Conservation (phyloP, 2,797 vertebrate genomes). For the Hozukius guyotensis region DNA sequence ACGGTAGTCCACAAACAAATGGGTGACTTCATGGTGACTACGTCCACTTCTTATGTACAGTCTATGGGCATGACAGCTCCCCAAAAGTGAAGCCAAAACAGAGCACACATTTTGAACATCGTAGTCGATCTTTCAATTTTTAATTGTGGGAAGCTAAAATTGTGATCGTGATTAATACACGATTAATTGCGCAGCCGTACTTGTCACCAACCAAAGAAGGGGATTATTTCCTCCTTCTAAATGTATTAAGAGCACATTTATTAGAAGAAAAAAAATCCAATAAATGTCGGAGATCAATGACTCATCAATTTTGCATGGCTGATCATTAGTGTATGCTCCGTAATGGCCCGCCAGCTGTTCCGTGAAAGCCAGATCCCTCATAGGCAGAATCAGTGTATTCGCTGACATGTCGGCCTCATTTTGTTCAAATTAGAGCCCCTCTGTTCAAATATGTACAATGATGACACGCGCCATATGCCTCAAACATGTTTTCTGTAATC, state of each 20-base stretch:
- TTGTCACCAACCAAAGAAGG: background rate
- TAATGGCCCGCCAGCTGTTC: constrained; percentile 79
- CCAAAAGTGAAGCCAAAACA: too few relatives aligned
- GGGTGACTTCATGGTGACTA: too few relatives aligned
- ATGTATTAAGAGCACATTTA: constrained; percentile 34
- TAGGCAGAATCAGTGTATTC: constrained; percentile 46
- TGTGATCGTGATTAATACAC: too few relatives aligned
- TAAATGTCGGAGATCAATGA: constrained; percentile 66
- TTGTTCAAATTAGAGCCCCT: constrained; percentile 61
- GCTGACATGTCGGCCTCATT: constrained; percentile 53
- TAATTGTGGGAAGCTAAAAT: too few relatives aligned
- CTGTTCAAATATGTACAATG: constrained; percentile 58
- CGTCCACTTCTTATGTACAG: too few relatives aligned
- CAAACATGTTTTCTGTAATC: constrained; percentile 26
- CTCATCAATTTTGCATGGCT: constrained; percentile 78
- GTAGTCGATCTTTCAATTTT: too few relatives aligned
- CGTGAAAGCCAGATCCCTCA: constrained; percentile 64
- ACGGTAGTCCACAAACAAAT: too few relatives aligned
- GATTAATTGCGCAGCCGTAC: background rate
- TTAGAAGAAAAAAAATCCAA: constrained; percentile 44
- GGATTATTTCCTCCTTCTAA: background rate
- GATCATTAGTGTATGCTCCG: constrained; percentile 73
- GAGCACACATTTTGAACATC: too few relatives aligned
- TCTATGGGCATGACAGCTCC: too few relatives aligned
- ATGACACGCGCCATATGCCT: constrained; percentile 31